Evolutionary conservation across 2,113 vertebrate species (phyloP).

Genomic region (Ceuthmochares aereus): DNA sequence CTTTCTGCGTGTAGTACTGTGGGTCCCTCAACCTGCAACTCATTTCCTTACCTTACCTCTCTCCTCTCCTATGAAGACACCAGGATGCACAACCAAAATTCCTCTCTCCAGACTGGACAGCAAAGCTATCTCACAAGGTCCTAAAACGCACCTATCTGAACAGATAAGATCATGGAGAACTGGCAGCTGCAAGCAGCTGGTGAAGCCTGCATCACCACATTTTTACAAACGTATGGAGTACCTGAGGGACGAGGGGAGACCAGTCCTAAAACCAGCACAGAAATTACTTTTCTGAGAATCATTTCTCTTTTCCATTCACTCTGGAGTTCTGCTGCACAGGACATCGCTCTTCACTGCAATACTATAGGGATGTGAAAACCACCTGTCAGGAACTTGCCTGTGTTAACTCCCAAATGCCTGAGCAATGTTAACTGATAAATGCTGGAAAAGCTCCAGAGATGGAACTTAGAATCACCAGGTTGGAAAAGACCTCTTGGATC

Average conservation of each 20-base stretch:
- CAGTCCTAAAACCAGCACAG: background rate
- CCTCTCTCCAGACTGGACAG: background rate
- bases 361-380: background rate
- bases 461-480: background rate
- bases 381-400: background rate
- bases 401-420: background rate
- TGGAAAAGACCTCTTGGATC: too few relatives aligned
- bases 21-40: background rate
- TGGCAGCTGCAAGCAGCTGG: background rate
- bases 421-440: background rate
- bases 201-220: background rate
- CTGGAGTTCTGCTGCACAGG: background rate
- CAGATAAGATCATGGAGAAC: background rate
- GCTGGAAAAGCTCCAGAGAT: background rate
- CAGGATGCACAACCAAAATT: background rate
- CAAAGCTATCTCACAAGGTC: accelerated
- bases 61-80: background rate
- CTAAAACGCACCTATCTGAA: background rate
- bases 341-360: background rate
- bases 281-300: background rate
- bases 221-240: background rate
- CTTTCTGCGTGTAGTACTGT: background rate
- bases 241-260: background rate
- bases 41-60: background rate
- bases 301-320: background rate